These are phyloP conservation scores for Podarcis siculus DNA, from an alignment of 2,797 vertebrate genomes.

Conservation along the genomic window DNA sequence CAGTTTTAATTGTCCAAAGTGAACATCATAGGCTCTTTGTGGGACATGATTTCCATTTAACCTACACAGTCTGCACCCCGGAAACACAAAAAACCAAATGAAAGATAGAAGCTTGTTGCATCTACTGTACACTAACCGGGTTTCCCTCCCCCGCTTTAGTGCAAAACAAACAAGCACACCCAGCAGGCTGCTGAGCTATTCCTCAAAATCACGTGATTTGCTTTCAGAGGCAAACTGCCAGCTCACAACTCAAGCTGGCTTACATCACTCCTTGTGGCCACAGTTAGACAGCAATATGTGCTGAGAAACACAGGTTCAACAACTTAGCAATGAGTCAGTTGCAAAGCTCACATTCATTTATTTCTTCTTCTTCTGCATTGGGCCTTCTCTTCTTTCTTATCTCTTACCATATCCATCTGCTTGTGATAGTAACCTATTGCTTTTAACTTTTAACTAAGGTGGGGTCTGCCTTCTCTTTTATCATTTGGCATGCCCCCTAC, in stretches of 20 bases:
- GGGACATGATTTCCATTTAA: background rate
- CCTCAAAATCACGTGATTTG: constrained; percentile 17
- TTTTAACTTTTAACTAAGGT: background rate
- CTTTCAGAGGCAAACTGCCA: background rate
- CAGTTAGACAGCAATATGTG: background rate
- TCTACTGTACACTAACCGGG: background rate
- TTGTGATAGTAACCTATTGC: background rate
- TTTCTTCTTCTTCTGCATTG: background rate
- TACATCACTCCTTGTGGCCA: background rate
- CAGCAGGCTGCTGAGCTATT: background rate
- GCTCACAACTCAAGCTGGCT: background rate
- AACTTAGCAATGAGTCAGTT: background rate
- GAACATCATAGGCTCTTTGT: background rate
- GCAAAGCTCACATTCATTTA: background rate
- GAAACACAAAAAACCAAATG: background rate
- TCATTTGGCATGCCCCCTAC: background rate
- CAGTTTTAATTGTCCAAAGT: background rate
- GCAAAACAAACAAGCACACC: constrained; percentile 1
- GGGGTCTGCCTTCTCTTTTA: background rate
- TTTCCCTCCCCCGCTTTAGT: background rate
- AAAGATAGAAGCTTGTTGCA: rapidly evolving
- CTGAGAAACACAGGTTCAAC: background rate
- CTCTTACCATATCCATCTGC: background rate
- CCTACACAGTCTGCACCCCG: background rate
- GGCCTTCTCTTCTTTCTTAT: background rate